Conservation (phyloP, 2,113 vertebrate genomes). For the Fregetta grallaria region DNA sequence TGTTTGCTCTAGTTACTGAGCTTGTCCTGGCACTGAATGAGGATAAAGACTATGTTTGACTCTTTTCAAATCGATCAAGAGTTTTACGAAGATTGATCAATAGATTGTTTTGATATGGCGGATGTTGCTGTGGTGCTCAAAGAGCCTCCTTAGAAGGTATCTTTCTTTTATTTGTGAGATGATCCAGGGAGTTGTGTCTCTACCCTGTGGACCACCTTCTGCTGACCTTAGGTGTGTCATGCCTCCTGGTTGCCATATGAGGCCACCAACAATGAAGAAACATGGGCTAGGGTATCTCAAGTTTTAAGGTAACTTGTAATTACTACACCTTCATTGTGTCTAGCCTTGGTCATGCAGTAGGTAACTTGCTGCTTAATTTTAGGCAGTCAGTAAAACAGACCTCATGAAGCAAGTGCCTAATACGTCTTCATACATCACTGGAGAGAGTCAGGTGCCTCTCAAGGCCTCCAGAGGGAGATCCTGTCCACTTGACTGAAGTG, state of each 20-base stretch:
- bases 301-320: background rate
- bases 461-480: slow-evolving; percentile 51
- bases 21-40: background rate
- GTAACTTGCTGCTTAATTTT: background rate
- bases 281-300: background rate
- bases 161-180: background rate
- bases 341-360: background rate
- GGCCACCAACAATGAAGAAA: background rate
- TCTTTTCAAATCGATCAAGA: background rate
- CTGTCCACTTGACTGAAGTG: background rate
- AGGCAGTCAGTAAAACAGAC: background rate
- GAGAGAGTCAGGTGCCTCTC: background rate
- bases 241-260: background rate
- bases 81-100: background rate
- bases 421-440: background rate
- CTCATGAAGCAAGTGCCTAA: background rate
- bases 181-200: background rate
- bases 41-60: background rate
- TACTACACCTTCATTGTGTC: background rate
- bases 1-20: background rate
- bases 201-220: background rate
- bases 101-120: background rate
- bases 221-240: background rate
- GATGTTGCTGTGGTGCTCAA: background rate
- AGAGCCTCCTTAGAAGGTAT: background rate